A percentile compares a stretch with the other conserved stretches of the same genome.
These are phyloP conservation scores for Phyllostomus hastatus DNA, from an alignment of 2,113 vertebrate genomes.

Conservation along the genomic window DNA sequence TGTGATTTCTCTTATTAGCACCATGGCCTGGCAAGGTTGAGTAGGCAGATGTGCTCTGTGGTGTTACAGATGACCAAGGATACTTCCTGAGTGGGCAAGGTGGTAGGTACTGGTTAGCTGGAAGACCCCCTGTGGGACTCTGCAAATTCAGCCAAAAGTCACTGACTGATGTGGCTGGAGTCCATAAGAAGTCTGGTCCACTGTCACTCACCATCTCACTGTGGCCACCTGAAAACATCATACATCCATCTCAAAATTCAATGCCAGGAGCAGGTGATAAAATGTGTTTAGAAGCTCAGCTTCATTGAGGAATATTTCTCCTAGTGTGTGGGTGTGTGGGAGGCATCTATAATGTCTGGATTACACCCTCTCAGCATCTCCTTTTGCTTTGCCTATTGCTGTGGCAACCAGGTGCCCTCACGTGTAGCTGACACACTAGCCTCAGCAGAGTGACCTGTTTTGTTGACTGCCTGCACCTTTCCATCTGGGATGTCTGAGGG, in stretches of 20 bases:
- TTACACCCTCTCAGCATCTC: too few relatives aligned
- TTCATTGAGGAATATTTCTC: background rate
- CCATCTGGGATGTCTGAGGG: background rate
- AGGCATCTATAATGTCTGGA: background rate
- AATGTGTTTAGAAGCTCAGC: background rate
- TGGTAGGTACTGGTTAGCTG: background rate
- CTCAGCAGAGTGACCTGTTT: background rate
- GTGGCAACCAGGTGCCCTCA: background rate
- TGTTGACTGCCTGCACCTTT: background rate
- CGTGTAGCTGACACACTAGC: rapidly evolving
- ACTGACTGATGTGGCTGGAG: background rate
- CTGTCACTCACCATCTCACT: conserved; percentile 51
- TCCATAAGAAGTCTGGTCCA: background rate
- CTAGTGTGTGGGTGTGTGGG: background rate
- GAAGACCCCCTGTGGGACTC: background rate
- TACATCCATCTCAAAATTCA: conserved; percentile 24
- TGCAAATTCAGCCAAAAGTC: conserved; percentile 44
- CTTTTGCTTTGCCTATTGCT: background rate
- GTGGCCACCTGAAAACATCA: conserved; percentile 65
- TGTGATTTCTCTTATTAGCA: conserved; percentile 25
- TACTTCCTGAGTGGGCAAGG: background rate
- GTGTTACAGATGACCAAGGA: background rate
- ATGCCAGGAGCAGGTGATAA: background rate
- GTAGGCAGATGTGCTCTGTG: background rate
- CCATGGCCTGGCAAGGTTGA: background rate